A percentile compares a stretch with the other conserved stretches of the same genome.
phyloP scores from a whole-genome alignment of 2,113 vertebrate genomes.

The Nestor notabilis region DNA sequence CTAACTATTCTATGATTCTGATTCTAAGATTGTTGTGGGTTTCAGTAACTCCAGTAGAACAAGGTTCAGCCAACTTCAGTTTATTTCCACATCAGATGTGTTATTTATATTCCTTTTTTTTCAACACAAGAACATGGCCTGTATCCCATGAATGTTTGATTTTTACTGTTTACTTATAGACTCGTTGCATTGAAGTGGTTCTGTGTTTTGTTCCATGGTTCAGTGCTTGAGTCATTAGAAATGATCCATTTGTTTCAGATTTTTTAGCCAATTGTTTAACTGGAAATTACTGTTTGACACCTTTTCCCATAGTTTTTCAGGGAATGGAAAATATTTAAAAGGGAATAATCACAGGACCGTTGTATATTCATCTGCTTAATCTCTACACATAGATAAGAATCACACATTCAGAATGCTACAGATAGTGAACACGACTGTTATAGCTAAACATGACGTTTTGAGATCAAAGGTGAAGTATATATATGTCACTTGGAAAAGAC shows the following conservation, averaged over 20 bases:
- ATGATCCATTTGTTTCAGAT: conserved; percentile 34
- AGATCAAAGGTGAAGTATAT: conserved; percentile 35
- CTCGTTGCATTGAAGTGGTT: conserved; percentile 18
- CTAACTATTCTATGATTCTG: too few relatives aligned
- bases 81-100: conserved; percentile 51
- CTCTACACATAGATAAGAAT: not conserved
- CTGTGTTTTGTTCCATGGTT: not conserved
- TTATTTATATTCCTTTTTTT: conserved; percentile 53
- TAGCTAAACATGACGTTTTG: conserved; percentile 31
- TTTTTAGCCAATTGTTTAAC: conserved; percentile 29
- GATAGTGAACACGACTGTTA: conserved; percentile 44
- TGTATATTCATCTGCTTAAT: not conserved
- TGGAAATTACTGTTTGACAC: conserved; percentile 50
- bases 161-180: conserved; percentile 58
- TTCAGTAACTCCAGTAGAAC: conserved; percentile 58
- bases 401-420: conserved; percentile 42
- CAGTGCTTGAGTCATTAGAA: conserved; percentile 31
- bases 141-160: conserved; percentile 19
- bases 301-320: not conserved
- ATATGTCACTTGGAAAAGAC: not conserved
- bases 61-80: conserved; percentile 49
- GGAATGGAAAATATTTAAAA: not conserved
- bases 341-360: not conserved
- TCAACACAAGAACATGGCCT: not conserved
- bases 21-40: conserved; percentile 30